Base-by-base conservation (phyloP, 2,797 vertebrate genomes). In the Smutsia gigantea region DNA sequence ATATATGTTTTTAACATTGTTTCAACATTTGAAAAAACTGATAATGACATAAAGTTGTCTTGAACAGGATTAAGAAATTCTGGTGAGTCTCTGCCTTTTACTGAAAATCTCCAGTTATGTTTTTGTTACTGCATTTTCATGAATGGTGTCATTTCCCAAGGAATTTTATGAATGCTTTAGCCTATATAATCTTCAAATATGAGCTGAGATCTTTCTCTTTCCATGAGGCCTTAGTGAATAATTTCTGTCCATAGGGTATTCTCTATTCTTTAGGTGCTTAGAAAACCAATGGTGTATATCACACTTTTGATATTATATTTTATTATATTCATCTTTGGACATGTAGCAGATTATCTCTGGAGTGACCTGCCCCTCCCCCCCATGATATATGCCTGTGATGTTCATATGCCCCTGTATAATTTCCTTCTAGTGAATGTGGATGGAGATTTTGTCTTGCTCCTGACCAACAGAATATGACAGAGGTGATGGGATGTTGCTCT, bases 111-210 rank as follows among this genome's bases (percentile, higher is more conserved):
- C 29, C 12, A 57, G 0, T 59, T 88, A 37, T 72, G 31, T 81
- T 86, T 2, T 25, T 78, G 6, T 79, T 77, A 39, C 15, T 93
- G 34, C 0, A 55, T 71, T 92, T 27, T 85, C 23, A 39, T 78
- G n/a, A 66, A 88, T 10, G 27, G 25, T 81, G 4, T 64, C 37
- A 90, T 87, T 95, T 91, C 17, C 49, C 19, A 31, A 12, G 14
- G 29, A 93, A 63, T 92, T 95, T 92, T 91, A 10, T 78, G 34
- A 92, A 69, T 68, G 18, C 31, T 92, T 93, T 85, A 84, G 21
- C 29, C 23, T 88, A 5, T 64, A 27, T 61, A 61, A 49, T 59
- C 6, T 90, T 90, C 29, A 79, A 92, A 97, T 53, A 66, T 8
- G 84, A 85, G 4, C 49, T 61, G 53, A 75, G 37, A 69, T 0